phyloP scores from a whole-genome alignment of 2,888 invertebrate genomes.

The Limenitis camilla region DNA sequence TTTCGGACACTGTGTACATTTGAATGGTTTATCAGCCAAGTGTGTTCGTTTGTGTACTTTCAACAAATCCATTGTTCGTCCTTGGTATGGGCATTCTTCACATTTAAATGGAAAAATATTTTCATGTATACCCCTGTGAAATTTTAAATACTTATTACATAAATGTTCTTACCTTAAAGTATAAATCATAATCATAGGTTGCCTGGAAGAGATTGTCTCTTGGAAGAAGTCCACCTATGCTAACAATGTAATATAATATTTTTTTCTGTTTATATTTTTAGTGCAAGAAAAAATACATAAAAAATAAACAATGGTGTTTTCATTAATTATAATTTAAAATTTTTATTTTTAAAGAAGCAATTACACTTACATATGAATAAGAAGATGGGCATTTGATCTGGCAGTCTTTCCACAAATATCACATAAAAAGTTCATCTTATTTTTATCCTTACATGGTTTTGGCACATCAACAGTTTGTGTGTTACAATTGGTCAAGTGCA shows the following conservation, averaged over 20 bases:
- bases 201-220: no score
- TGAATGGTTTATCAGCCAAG: slow-evolving; percentile 56
- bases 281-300: no score
- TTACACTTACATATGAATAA: slow-evolving; percentile 55
- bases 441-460: slow-evolving; percentile 22
- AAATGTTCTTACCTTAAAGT: neutral
- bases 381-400: slow-evolving; percentile 52
- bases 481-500: slow-evolving; percentile 40
- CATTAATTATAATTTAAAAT: no score
- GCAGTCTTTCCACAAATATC: slow-evolving; percentile 63
- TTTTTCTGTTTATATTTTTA: no score
- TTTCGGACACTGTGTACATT: slow-evolving; percentile 58
- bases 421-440: slow-evolving; percentile 49
- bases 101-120: slow-evolving; percentile 63
- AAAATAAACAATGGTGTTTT: no score
- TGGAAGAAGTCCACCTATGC: no score
- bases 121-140: slow-evolving; percentile 48
- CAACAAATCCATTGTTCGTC: slow-evolving; percentile 57
- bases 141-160: neutral
- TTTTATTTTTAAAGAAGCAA: no score
- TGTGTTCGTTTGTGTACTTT: slow-evolving; percentile 61
- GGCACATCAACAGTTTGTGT: neutral
- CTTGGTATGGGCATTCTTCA: slow-evolving; percentile 59
- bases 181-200: no score
- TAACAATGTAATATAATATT: no score